Percentiles rank a stretch among this genome's conserved stretches.
Conservation (phyloP, 2,888 invertebrate species). For the Nycteola revayana region DNA sequence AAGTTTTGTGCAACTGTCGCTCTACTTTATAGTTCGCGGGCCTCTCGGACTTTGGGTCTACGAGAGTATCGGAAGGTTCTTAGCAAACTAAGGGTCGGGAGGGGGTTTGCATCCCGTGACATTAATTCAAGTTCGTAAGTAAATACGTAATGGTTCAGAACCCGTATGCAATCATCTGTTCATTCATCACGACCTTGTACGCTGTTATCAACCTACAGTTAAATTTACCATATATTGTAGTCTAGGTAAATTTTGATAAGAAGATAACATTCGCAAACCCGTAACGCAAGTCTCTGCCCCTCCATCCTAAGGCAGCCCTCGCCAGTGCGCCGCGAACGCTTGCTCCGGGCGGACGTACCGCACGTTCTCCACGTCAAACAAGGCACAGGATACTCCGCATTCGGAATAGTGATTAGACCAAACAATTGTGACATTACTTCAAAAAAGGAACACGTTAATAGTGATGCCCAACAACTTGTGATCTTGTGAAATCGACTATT, state of each 20-base stretch:
- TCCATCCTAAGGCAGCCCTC: conserved; percentile 14
- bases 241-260: conserved; percentile 50
- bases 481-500: not conserved
- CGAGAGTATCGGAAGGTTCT: no score
- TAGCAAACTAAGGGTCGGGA: no score
- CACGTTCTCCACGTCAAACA: conserved; percentile 22
- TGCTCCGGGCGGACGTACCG: conserved; percentile 24
- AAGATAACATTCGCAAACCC: conserved; percentile 39
- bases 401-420: conserved; percentile 44
- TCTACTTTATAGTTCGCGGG: no score
- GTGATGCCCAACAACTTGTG: conserved; percentile 17
- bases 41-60: no score
- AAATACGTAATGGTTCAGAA: no score
- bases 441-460: conserved; percentile 33
- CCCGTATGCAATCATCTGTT: no score
- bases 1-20: no score
- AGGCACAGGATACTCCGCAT: conserved; percentile 32
- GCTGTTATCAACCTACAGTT: conserved; percentile 39
- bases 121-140: no score
- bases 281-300: conserved; percentile 27
- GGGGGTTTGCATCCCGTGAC: no score
- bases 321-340: conserved; percentile 34
- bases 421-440: conserved; percentile 42
- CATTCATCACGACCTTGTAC: conserved; percentile 28
- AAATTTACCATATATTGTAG: conserved; percentile 43